These are phyloP conservation scores for Agonum fuliginosum DNA, from an alignment of 2,888 invertebrate species.

Conservation along the genomic window DNA sequence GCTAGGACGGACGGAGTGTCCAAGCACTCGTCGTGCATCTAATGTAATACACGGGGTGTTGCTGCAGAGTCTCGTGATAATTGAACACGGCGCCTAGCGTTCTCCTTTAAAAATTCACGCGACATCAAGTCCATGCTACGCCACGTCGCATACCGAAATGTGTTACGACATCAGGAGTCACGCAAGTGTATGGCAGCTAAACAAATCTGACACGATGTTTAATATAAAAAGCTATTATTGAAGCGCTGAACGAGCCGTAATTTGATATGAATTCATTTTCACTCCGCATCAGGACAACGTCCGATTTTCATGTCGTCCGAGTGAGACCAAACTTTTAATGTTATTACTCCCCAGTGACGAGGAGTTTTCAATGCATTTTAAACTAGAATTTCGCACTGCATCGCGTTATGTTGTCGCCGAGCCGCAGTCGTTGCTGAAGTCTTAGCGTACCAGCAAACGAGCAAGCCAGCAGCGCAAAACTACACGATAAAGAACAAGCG, in stretches of 20 bases:
- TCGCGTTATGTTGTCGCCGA: neutral
- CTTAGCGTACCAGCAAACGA: neutral
- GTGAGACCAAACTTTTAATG: slow-evolving; percentile 54
- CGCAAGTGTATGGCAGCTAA: slow-evolving; percentile 27
- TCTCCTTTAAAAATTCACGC: neutral
- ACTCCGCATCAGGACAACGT: slow-evolving; percentile 39
- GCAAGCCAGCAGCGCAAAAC: neutral
- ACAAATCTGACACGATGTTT: slow-evolving; percentile 40
- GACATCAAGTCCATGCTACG: neutral
- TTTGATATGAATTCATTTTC: slow-evolving; percentile 56
- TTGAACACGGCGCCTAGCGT: neutral
- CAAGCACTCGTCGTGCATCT: neutral
- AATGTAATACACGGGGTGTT: neutral
- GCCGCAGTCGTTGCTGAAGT: too few relatives aligned
- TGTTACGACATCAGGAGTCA: too few relatives aligned
- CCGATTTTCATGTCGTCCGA: slow-evolving; percentile 46
- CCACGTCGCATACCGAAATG: slow-evolving; percentile 21
- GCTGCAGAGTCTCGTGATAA: slow-evolving; percentile 6
- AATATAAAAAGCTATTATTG: slow-evolving; percentile 53
- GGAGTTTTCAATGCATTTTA: slow-evolving; percentile 52
- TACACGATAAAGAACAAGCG: neutral
- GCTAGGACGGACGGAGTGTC: neutral
- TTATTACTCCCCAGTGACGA: slow-evolving; percentile 49
- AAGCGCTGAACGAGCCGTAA: slow-evolving; percentile 44
- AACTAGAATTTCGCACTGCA: slow-evolving; percentile 49